A percentile compares a stretch with the other conserved stretches of the same genome.
These are phyloP conservation scores for Ormia ochracea DNA, from an alignment of 2,888 invertebrate genomes.

Conservation along the genomic window DNA sequence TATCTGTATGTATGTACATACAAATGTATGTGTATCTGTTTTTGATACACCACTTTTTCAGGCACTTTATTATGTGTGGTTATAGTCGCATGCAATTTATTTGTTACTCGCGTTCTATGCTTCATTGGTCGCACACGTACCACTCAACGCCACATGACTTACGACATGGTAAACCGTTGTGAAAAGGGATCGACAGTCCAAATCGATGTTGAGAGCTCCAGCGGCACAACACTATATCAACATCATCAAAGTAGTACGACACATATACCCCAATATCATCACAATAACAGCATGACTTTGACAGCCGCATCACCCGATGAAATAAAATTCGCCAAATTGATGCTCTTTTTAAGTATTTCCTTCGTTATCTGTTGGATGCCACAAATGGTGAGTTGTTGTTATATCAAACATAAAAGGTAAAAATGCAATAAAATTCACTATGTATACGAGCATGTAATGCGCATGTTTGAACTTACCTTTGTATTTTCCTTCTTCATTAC, in stretches of 20 bases:
- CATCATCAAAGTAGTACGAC: slow-evolving; percentile 60
- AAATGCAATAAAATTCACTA: not conserved
- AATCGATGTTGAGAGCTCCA: slow-evolving; percentile 71
- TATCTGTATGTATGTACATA: no score
- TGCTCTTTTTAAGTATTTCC: slow-evolving; percentile 88
- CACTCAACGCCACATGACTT: slow-evolving; percentile 71
- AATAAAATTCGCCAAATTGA: slow-evolving; percentile 89
- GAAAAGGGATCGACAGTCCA: slow-evolving; percentile 69
- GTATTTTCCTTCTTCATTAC: slow-evolving; percentile 42
- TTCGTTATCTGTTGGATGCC: slow-evolving; percentile 93
- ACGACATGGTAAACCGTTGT: slow-evolving; percentile 71
- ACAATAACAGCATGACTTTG: slow-evolving; percentile 73
- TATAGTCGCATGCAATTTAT: slow-evolving; percentile 89
- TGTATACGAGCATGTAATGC: not conserved
- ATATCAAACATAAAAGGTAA: not conserved
- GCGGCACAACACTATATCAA: slow-evolving; percentile 72
- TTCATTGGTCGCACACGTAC: slow-evolving; percentile 76
- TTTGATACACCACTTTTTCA: slow-evolving; percentile 71
- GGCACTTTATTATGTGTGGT: slow-evolving; percentile 84
- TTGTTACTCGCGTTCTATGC: slow-evolving; percentile 86
- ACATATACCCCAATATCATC: slow-evolving; percentile 63
- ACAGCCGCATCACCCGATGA: slow-evolving; percentile 82
- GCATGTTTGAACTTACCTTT: not conserved
- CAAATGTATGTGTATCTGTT: no score
- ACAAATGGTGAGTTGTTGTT: slow-evolving; percentile 81